Evolutionary conservation across 2,888 invertebrate species (phyloP).

Genomic region (Ochlodes sylvanus): DNA sequence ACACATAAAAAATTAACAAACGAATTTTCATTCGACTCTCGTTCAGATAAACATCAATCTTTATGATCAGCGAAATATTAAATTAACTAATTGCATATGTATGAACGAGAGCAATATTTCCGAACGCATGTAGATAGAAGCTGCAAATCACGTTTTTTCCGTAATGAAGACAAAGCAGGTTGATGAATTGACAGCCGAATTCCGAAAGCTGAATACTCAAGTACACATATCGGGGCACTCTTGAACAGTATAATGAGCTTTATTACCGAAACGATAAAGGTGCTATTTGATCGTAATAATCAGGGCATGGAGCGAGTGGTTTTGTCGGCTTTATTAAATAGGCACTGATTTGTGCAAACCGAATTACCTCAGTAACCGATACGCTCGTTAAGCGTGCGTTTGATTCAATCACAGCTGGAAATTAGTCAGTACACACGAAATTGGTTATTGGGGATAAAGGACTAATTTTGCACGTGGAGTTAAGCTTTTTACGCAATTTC

Average conservation of each 20-base stretch:
- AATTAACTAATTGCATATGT: slow-evolving; percentile 16
- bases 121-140: slow-evolving; percentile 8
- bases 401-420: slow-evolving; percentile 37
- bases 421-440: slow-evolving; percentile 32
- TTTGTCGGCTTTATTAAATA: slow-evolving; percentile 55
- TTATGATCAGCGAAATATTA: slow-evolving; percentile 14
- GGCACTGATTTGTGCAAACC: slow-evolving; percentile 63
- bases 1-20: no score
- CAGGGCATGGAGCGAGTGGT: slow-evolving; percentile 38
- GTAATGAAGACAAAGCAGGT: slow-evolving; percentile 51
- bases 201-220: slow-evolving; percentile 37
- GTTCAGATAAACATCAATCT: background rate
- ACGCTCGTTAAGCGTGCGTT: slow-evolving; percentile 53
- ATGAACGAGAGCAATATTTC: slow-evolving; percentile 19
- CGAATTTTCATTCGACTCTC: background rate
- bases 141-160: slow-evolving; percentile 50
- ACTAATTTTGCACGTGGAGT: slow-evolving; percentile 1
- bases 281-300: slow-evolving; percentile 25
- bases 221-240: background rate
- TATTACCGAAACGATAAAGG: slow-evolving; percentile 8
- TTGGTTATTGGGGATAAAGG: slow-evolving; percentile 13
- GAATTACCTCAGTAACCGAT: slow-evolving; percentile 60
- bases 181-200: slow-evolving; percentile 44
- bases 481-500: background rate
- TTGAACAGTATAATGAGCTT: slow-evolving; percentile 17